Evolutionary conservation across 2,113 vertebrate species (phyloP), one percentile per base, ranked within the genome.

Genomic region (Pyxicephalus adspersus): DNA sequence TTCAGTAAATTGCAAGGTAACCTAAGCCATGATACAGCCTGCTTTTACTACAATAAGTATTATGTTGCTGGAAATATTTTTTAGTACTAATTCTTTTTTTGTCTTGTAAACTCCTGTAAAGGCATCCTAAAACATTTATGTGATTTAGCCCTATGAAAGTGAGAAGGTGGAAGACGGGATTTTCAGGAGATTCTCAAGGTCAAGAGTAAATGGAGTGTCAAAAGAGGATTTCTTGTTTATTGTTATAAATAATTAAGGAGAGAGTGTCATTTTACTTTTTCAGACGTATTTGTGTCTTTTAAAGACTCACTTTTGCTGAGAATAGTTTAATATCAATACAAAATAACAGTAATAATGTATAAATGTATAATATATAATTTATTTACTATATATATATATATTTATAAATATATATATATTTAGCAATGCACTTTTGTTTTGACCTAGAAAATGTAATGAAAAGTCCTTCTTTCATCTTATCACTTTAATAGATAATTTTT

Each of bases 51-150:
- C 79, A 73, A 71, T 73, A 73, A 72, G 70, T 54, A 81, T 81
- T 73, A 81, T 81, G 60, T 81, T 64, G 34, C 79, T 81, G 68
- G 79, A 71, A 73, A 73, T 73, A 81, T 81, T 55, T 73, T 60
- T 73, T 72, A 63, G 60, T 73, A 64, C 50, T 45, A 64, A 73
- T 63, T 55, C 58, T 51, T 26, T 50, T 17, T 73, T 81, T 81
- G 60, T 73, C 60, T 73, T 73, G 68, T 81, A 80, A 80, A 71
- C 28, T 38, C 57, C 66, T 63, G 66, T 64, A 55, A 81, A 81
- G 58, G 68, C 45, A 55, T 81, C 51, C 68, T 81, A 31, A 68
- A 73, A 81, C 68, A 81, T 80, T 71, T 70, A 81, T 70, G 54
- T 23, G 61, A 19, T 60, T 72, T 61, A 54, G 16, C 20, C 58